Evolutionary conservation across 2,888 invertebrate genomes (phyloP), one percentile per base, ranked within the genome.

Genomic region (Sarcophaga variegata): DNA sequence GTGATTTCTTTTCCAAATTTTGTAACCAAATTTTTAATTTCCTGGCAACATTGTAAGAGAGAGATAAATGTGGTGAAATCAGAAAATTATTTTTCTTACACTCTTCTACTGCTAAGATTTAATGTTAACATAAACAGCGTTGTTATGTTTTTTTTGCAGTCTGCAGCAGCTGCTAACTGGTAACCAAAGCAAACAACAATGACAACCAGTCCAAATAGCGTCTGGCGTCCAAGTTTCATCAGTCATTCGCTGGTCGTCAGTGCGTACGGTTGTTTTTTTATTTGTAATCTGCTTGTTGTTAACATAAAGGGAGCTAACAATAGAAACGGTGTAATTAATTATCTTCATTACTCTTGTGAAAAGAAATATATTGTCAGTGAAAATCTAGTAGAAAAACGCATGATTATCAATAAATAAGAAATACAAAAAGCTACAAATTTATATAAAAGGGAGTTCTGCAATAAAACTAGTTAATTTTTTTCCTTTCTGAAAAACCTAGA

Each of bases 221-320:
- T 75, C 10, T 27, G 54, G 63, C 64, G 70, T 60, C 64, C 27
- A n/a, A 66, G 45, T 79, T 69, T 83, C 64, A 63, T 78, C 83
- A 86, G 83, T 86, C 83, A 70, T 64, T 80, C 79, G 82, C 76
- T 87, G 82, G 83, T 81, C 81, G 83, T 78, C 81, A 81, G 75
- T 74, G 80, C 70, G 77, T 77, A 62, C 60, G 85, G 79, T 87
- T 78, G 83, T 47, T 66, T 54, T 49, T 80, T 79, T 10, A 37
- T 37, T 37, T 10, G 10, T 3, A 1, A 37, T 37, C 70, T 74
- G 79, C 8, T 76, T 2, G 63, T 79, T 66, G 69, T 37, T 66
- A n/a, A 37, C 10, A 20, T 8, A 37, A 25, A 78, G 62, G 20
- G n/a, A 70, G 49, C 25, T 45, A 17, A n/a, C 14, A 17, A 17